phyloP scores from a whole-genome alignment of 2,888 invertebrate genomes.

The Galeruca laticollis region DNA sequence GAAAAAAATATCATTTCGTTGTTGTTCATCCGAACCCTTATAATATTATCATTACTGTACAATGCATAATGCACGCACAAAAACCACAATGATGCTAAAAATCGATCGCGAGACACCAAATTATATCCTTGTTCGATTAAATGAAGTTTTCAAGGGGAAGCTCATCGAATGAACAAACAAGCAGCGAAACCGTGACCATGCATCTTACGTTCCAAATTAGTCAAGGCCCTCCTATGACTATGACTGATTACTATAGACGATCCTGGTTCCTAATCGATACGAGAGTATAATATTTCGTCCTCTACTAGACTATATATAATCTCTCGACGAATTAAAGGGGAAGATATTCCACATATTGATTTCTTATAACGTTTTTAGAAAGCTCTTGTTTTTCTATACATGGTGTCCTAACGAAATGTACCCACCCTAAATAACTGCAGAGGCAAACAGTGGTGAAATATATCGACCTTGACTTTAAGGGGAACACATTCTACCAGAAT shows the following conservation, averaged over 20 bases:
- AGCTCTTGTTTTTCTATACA: neutral
- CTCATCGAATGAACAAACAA: conserved; percentile 14
- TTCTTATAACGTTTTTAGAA: neutral
- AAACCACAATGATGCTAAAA: neutral
- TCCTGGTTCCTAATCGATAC: neutral
- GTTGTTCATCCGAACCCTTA: too few species aligned
- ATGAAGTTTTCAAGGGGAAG: conserved; percentile 64
- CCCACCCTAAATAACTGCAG: too few species aligned
- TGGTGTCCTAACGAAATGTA: too few species aligned
- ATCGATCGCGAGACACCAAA: conserved; percentile 28
- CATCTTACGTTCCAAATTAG: conserved; percentile 61
- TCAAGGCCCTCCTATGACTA: conserved; percentile 50
- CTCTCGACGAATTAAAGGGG: neutral
- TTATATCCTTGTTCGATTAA: conserved; percentile 54
- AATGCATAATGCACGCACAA: neutral
- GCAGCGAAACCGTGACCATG: conserved; percentile 63
- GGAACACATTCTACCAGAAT: too few species aligned
- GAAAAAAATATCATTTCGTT: too few species aligned
- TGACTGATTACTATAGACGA: conserved; percentile 7
- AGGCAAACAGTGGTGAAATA: too few species aligned
- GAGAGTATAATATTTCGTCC: neutral
- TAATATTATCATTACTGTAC: too few species aligned
- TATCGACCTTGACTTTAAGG: too few species aligned
- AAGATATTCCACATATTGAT: neutral
- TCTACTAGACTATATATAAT: neutral